A percentile compares a stretch with the other conserved stretches of the same genome.
These are phyloP conservation scores for Cistogaster globosa DNA, from an alignment of 2,888 invertebrate genomes.

Conservation along the genomic window DNA sequence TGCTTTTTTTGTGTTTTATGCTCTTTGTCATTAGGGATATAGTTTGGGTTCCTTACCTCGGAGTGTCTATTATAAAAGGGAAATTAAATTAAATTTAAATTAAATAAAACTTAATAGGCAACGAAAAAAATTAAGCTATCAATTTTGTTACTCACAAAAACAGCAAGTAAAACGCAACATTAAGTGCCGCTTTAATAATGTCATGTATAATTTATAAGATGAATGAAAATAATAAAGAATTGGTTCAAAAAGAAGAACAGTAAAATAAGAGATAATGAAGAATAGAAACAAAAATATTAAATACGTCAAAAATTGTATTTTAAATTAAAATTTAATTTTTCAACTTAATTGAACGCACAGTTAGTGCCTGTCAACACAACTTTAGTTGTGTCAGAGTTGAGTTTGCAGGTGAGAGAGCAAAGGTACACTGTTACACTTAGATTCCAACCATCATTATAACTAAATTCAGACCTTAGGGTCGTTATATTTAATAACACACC, in stretches of 20 bases:
- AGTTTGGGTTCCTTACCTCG: conserved; percentile 22
- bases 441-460: too few species aligned
- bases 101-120: conserved; percentile 81
- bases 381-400: too few species aligned
- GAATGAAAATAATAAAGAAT: too few species aligned
- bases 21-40: conserved; percentile 3
- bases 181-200: conserved; percentile 14
- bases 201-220: too few species aligned
- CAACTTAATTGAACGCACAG: too few species aligned
- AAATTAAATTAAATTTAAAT: conserved; percentile 82
- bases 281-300: not conserved
- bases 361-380: too few species aligned
- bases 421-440: too few species aligned
- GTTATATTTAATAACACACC: not conserved
- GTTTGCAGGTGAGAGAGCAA: too few species aligned
- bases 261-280: too few species aligned
- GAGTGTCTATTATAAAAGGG: too few species aligned
- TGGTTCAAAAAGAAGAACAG: not conserved
- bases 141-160: conserved; percentile 62
- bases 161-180: conserved; percentile 1
- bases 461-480: not conserved
- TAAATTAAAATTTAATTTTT: too few species aligned
- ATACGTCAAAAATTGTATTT: too few species aligned
- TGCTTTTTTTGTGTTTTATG: conserved; percentile 8
- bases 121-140: conserved; percentile 80